Base-by-base conservation (phyloP, 2,888 invertebrate species). In the Charanyca ferruginea region DNA sequence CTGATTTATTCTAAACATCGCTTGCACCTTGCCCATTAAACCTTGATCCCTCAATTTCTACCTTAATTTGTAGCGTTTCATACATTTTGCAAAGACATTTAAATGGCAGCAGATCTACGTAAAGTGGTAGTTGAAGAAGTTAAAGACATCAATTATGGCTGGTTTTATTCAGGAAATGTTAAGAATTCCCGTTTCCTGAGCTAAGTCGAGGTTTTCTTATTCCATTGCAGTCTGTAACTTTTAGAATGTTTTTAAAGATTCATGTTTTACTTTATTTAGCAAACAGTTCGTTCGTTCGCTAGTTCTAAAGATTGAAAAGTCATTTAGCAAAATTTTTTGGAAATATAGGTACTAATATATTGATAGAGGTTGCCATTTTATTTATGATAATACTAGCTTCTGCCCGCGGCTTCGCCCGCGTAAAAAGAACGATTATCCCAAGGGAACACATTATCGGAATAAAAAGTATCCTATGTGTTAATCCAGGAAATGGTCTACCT, bases 131-230 rank as follows among this genome's bases (percentile, higher is more conserved):
- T 20, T 41, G n/a, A 51, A 48, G 32, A 16, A 63, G 35, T 44
- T 51, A 63, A 49, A 66, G 61, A 60, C 70, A 65, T 73, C 51
- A 68, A 76, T 68, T 68, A 73, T 51, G 54, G 22, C n/a, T 60
- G 67, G 61, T 51, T 42, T 67, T 59, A 63, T 70, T 61, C 51
- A 58, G 51, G 48, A 48, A 68, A 68, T 58, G 58, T 44, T 51
- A 51, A 53, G 59, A 67, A 60, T 70, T 74, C 22, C 11, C 55
- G 25, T 58, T 67, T 71, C 41, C 42, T 58, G 23, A 54, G 49
- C 25, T 62, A 45, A 57, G 38, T 55, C 7, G 20, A 63, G 55
- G 2, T 54, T 53, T 61, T 61, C 35, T 54, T 53, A 38, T 28
- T n/a, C 11, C 11, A n/a, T 41, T 57, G 35, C 51, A 28, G 13